Evolutionary conservation across 2,797 vertebrate genomes (phyloP).

Genomic region (Leucoraja ocellata): DNA sequence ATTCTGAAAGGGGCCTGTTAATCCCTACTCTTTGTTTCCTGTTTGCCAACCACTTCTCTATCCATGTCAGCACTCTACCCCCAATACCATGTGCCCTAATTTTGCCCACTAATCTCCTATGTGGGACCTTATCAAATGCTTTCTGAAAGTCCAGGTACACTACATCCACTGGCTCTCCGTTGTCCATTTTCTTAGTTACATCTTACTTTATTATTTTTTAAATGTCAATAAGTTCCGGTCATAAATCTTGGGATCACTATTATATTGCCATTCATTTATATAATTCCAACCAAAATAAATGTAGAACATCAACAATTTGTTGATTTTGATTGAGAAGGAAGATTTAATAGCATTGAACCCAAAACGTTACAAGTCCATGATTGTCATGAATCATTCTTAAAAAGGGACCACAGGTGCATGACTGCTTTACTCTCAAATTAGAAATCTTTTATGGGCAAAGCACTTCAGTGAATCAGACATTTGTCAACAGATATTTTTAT

Average conservation of each 20-base stretch:
- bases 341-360: background rate
- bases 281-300: background rate
- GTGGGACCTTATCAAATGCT: too few species aligned
- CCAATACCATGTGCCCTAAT: too few species aligned
- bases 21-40: too few species aligned
- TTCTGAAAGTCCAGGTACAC: too few species aligned
- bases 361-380: background rate
- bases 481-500: too few species aligned
- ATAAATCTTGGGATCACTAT: background rate
- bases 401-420: background rate
- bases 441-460: conserved; percentile 23
- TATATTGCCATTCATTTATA: background rate
- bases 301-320: background rate
- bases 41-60: too few species aligned
- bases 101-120: too few species aligned
- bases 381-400: background rate
- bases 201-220: background rate
- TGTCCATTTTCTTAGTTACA: too few species aligned
- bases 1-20: too few species aligned
- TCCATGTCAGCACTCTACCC: too few species aligned
- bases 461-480: background rate
- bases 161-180: too few species aligned
- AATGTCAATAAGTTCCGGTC: background rate
- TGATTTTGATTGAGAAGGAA: background rate
- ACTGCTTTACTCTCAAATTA: conserved; percentile 5